These are phyloP conservation scores for Ceryle rudis DNA, from an alignment of 2,797 vertebrate species.

Conservation along the genomic window DNA sequence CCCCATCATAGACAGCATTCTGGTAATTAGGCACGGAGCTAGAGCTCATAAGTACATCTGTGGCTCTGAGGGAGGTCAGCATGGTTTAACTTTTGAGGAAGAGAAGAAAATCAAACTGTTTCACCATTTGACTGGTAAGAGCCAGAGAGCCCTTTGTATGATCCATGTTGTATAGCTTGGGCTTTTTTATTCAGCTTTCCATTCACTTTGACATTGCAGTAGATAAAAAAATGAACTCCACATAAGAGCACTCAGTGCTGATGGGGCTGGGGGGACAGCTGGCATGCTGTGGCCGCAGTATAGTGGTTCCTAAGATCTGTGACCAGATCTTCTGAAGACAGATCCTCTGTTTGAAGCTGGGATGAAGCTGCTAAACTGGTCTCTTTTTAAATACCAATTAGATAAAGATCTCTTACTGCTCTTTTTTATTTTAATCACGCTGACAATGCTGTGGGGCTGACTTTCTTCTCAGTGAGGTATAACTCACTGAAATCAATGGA, in stretches of 20 bases:
- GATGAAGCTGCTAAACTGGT: not conserved
- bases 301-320: not conserved
- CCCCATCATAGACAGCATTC: not conserved
- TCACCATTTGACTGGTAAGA: not conserved
- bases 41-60: constrained; percentile 34
- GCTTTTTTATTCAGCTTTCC: not conserved
- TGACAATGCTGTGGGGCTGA: not conserved
- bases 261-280: fast-evolving
- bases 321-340: not conserved
- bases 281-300: not conserved
- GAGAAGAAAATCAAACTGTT: constrained; percentile 5
- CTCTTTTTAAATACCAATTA: not conserved
- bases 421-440: not conserved
- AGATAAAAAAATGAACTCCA: not conserved
- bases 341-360: not conserved
- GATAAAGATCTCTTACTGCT: not conserved
- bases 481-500: not conserved
- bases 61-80: constrained; percentile 54
- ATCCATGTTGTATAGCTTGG: not conserved
- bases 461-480: not conserved
- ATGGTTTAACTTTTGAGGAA: constrained; percentile 18
- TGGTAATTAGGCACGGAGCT: constrained; percentile 51
- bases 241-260: fast-evolving
- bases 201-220: fast-evolving
- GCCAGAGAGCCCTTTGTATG: not conserved